phyloP scores from a whole-genome alignment of 2,888 invertebrate species.

The Hedychridium roseum region DNA sequence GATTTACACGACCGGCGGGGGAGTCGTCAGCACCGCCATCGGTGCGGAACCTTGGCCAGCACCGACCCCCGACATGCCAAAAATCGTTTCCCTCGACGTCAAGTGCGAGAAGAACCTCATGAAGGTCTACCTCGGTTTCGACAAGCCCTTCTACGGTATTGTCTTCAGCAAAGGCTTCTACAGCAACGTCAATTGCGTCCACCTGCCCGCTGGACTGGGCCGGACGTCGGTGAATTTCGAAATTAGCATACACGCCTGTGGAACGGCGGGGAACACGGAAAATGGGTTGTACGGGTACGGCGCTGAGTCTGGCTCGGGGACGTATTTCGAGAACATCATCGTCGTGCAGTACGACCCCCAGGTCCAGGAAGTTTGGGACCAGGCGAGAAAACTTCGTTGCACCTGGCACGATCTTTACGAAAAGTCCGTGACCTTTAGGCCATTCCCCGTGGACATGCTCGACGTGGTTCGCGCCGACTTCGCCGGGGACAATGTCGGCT shows the following conservation, averaged over 20 bases:
- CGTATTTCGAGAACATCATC: constrained; percentile 93
- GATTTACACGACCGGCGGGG: constrained; percentile 62
- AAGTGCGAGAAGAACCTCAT: constrained; percentile 94
- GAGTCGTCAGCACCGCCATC: constrained; percentile 39
- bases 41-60: constrained; percentile 84
- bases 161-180: constrained; percentile 95
- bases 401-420: constrained; percentile 97
- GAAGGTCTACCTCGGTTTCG: constrained; percentile 93
- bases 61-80: constrained; percentile 89
- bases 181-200: constrained; percentile 91
- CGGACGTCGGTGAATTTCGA: constrained; percentile 88
- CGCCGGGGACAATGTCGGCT: constrained; percentile 93
- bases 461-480: constrained; percentile 95
- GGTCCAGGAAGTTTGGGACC: constrained; percentile 96
- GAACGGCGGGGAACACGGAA: constrained; percentile 90
- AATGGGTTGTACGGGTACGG: constrained; percentile 89
- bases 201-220: constrained; percentile 87
- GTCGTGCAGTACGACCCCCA: constrained; percentile 91
- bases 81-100: constrained; percentile 90
- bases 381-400: constrained; percentile 88
- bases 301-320: constrained; percentile 87
- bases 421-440: constrained; percentile 92
- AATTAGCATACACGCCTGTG: constrained; percentile 90
- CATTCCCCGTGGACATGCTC: constrained; percentile 94
- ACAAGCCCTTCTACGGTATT: constrained; percentile 94